phyloP scores from a whole-genome alignment of 2,113 vertebrate species.

The Aspiorhynchus laticeps region DNA sequence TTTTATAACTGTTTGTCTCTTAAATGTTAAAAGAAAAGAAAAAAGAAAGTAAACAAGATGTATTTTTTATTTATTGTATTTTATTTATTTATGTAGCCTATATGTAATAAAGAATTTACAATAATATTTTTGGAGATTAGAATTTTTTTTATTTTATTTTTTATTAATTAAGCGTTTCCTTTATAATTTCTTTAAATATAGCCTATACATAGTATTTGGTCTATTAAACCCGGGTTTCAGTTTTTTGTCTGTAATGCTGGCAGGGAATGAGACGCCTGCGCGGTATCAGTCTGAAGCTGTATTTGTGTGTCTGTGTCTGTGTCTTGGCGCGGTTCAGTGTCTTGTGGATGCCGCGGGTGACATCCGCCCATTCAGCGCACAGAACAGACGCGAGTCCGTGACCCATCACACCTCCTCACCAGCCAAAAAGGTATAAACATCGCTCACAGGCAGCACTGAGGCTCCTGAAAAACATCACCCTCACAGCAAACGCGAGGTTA shows the following conservation, averaged over 20 bases:
- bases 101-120: background rate
- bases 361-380: slow-evolving; percentile 54
- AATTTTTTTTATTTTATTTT: background rate
- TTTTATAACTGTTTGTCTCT: background rate
- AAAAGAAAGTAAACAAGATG: background rate
- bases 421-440: slow-evolving; percentile 66
- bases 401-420: slow-evolving; percentile 55
- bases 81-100: no score
- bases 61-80: no score
- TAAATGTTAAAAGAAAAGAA: background rate
- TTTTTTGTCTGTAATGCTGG: background rate
- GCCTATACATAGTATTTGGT: background rate
- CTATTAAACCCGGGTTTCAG: background rate
- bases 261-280: slow-evolving; percentile 31
- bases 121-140: no score
- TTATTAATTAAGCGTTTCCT: background rate
- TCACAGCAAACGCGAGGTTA: slow-evolving; percentile 34
- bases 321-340: slow-evolving; percentile 54
- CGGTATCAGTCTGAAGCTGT: slow-evolving; percentile 8
- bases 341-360: slow-evolving; percentile 53
- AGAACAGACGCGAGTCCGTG: slow-evolving; percentile 60
- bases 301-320: slow-evolving; percentile 24
- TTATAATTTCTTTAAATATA: background rate
- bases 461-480: slow-evolving; percentile 17
- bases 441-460: slow-evolving; percentile 51